phyloP scores from a whole-genome alignment of 2,113 vertebrate genomes.

The Burhinus oedicnemus region DNA sequence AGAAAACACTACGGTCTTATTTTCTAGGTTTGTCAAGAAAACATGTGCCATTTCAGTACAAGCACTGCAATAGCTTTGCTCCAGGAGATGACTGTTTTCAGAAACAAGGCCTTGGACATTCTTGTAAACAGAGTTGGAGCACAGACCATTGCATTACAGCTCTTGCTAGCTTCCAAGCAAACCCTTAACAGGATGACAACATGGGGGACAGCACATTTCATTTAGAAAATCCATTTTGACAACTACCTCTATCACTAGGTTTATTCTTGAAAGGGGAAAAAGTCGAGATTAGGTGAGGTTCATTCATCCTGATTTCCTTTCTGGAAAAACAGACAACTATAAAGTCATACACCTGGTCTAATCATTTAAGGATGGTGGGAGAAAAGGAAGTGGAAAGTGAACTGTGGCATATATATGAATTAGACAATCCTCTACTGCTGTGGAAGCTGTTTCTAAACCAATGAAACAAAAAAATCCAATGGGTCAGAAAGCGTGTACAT shows the following conservation, averaged over 20 bases:
- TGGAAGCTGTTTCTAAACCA: neutral
- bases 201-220: neutral
- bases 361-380: neutral
- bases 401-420: neutral
- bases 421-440: neutral
- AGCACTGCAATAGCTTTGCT: neutral
- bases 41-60: neutral
- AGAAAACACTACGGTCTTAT: neutral
- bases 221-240: neutral
- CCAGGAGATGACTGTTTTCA: neutral
- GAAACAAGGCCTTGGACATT: neutral
- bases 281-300: neutral
- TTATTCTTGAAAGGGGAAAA: neutral
- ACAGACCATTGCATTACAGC: neutral
- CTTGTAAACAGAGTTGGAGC: neutral
- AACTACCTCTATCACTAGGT: neutral
- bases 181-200: neutral
- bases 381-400: neutral
- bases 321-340: neutral
- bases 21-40: neutral
- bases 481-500: neutral
- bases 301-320: neutral
- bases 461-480: neutral
- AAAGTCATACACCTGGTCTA: neutral
- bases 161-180: neutral